phyloP scores from a whole-genome alignment of 2,797 vertebrate species.

The Pangasius larnaudii region DNA sequence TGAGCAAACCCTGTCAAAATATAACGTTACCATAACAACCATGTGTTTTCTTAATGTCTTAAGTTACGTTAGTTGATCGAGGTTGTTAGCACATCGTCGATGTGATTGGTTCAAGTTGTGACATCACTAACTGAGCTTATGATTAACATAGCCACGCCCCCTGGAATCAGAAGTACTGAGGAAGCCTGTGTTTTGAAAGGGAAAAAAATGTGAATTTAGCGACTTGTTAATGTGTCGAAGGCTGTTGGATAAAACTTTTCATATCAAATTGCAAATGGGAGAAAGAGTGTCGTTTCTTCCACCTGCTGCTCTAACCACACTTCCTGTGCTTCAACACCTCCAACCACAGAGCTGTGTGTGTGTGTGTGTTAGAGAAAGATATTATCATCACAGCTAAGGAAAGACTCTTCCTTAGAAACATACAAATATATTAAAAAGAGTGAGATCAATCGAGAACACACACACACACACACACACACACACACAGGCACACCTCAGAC shows the following conservation, averaged over 20 bases:
- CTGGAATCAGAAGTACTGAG: not conserved
- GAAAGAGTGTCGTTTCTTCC: not conserved
- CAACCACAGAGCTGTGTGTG: constrained; percentile 5
- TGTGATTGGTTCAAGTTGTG: not conserved
- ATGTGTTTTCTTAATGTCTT: not conserved
- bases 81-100: not conserved
- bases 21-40: not conserved
- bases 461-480: not conserved
- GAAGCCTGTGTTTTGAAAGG: not conserved
- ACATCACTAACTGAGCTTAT: not conserved
- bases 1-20: not conserved
- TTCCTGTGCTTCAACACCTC: constrained; percentile 15
- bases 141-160: not conserved
- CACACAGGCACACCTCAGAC: no score
- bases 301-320: constrained; percentile 34
- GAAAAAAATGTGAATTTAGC: no score
- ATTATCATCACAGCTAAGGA: not conserved
- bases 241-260: not conserved
- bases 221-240: not conserved
- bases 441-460: not conserved
- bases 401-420: not conserved
- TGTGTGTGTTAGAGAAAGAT: not conserved
- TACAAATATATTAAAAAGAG: not conserved
- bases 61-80: not conserved
- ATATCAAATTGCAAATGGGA: not conserved